These are phyloP conservation scores for Megaptera novaeangliae DNA, from an alignment of 2,113 vertebrate genomes.

Conservation along the genomic window DNA sequence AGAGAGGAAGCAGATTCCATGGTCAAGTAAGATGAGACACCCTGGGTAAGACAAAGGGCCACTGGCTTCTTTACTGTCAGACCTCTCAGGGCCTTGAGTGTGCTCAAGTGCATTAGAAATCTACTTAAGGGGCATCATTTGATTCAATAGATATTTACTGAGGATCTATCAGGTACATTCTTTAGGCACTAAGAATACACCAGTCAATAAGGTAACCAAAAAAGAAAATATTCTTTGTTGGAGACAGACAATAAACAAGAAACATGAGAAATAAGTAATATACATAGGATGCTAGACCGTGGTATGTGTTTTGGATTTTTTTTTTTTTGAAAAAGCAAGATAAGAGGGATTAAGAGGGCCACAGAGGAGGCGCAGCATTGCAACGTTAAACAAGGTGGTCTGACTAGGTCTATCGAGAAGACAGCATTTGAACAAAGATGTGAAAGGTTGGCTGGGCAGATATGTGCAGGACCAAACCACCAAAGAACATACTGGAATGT, in stretches of 20 bases:
- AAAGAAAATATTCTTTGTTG: neutral
- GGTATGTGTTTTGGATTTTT: no score
- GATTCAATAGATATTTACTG: neutral
- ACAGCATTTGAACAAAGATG: neutral
- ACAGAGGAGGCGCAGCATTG: neutral
- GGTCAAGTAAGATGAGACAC: neutral
- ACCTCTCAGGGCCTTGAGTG: neutral
- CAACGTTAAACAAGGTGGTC: neutral
- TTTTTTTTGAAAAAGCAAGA: neutral
- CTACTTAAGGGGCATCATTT: neutral
- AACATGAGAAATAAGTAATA: neutral
- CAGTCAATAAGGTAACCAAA: neutral
- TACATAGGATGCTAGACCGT: neutral
- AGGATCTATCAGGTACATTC: neutral
- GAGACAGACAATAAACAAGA: neutral
- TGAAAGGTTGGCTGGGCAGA: neutral
- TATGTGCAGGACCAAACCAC: neutral
- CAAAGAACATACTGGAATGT: accelerated
- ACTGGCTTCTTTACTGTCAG: neutral
- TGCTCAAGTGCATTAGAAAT: neutral
- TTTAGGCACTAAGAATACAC: neutral
- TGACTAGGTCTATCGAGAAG: neutral
- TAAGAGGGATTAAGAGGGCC: neutral
- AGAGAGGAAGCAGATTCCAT: neutral
- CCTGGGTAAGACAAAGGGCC: neutral